phyloP scores from a whole-genome alignment of 2,113 vertebrate genomes.

The Sorex fumeus region DNA sequence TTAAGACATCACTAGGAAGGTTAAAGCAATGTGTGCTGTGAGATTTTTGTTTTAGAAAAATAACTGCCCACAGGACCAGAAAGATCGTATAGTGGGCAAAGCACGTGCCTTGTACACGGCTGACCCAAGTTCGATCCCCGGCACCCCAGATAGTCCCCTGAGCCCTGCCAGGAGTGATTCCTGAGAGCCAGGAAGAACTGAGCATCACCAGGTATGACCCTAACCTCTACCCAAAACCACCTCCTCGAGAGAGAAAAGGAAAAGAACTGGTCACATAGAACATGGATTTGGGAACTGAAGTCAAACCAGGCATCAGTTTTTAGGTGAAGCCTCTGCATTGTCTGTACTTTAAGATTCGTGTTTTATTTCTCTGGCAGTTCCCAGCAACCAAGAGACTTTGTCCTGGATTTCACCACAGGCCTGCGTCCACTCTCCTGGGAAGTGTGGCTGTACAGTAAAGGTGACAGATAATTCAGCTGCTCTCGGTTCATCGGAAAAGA shows the following conservation, averaged over 20 bases:
- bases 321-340: not conserved
- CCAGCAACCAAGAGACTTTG: not conserved
- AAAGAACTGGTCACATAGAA: not conserved
- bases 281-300: not conserved
- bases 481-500: not conserved
- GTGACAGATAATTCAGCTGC: not conserved
- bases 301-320: not conserved
- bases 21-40: not conserved
- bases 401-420: too few species aligned
- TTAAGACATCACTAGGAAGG: not conserved
- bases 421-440: too few species aligned
- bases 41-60: slow-evolving; percentile 23
- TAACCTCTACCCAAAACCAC: too few species aligned
- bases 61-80: not conserved
- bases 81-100: too few species aligned
- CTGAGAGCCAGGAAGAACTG: too few species aligned
- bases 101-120: too few species aligned
- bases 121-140: too few species aligned
- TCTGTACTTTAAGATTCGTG: not conserved
- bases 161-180: too few species aligned
- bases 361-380: not conserved
- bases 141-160: too few species aligned
- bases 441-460: too few species aligned
- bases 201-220: too few species aligned
- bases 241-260: too few species aligned